Conservation (phyloP, 1,140 invertebrate species). For the Liolophura sinensis region DNA sequence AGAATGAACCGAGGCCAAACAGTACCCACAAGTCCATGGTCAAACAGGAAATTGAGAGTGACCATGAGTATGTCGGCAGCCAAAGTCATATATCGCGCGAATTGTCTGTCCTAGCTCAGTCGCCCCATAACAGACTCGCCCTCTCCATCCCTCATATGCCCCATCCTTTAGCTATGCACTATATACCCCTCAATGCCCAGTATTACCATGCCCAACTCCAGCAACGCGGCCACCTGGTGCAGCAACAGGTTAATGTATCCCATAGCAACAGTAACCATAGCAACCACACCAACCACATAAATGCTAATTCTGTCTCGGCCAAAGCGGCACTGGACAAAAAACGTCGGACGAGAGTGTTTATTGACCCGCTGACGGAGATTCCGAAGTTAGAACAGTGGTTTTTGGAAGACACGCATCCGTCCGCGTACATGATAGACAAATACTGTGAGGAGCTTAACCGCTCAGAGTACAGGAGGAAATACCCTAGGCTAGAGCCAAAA, state of each 20-base stretch:
- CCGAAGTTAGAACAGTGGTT: constrained; percentile 97
- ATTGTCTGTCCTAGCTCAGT: neutral
- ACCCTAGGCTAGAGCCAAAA: constrained; percentile 93
- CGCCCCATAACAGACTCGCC: constrained; percentile 5
- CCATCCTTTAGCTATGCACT: constrained; percentile 47
- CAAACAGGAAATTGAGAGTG: no score
- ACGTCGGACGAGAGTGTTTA: constrained; percentile 95
- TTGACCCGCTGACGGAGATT: constrained; percentile 97
- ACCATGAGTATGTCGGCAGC: no score
- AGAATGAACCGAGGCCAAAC: no score
- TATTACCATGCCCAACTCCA: constrained; percentile 25
- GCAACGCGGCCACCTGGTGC: neutral
- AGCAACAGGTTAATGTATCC: no score
- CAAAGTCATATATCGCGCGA: neutral
- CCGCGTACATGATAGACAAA: constrained; percentile 93
- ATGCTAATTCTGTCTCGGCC: no score
- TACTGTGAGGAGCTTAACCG: constrained; percentile 93
- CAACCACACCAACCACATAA: constrained; percentile 4
- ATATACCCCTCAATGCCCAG: constrained; percentile 47
- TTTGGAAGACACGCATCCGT: constrained; percentile 94
- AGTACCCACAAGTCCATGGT: no score
- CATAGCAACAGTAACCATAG: no score
- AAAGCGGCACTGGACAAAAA: constrained; percentile 53
- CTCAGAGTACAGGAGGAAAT: constrained; percentile 91
- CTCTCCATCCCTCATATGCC: constrained; percentile 49